Conservation (phyloP, 2,797 vertebrate genomes). For the Acomys russatus region DNA sequence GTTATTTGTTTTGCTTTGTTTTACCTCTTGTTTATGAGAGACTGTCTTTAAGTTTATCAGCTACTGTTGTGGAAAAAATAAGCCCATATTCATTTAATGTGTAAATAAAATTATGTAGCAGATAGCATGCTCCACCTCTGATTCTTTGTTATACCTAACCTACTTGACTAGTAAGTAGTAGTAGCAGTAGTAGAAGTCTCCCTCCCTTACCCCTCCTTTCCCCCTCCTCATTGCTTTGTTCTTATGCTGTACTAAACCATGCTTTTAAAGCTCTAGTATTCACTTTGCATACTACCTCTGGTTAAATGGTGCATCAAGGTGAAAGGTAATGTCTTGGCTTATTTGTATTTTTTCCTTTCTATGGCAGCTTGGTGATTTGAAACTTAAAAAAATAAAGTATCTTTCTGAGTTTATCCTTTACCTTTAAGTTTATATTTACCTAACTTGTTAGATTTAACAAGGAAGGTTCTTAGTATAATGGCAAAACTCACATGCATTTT, state of each 20-base stretch:
- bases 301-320: slow-evolving; percentile 1
- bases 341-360: slow-evolving; percentile 12
- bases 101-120: slow-evolving; percentile 25
- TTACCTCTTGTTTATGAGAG: slow-evolving; percentile 40
- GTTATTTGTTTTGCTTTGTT: slow-evolving; percentile 31
- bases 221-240: slow-evolving; percentile 1
- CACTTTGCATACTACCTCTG: neutral
- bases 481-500: slow-evolving; percentile 3
- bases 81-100: slow-evolving; percentile 33
- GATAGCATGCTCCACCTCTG: slow-evolving; percentile 30
- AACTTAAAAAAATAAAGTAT: neutral
- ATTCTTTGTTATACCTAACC: neutral
- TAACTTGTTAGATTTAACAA: neutral
- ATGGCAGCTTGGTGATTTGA: slow-evolving; percentile 33
- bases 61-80: slow-evolving; percentile 43
- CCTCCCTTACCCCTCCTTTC: neutral
- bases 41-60: slow-evolving; percentile 40
- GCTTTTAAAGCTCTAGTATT: neutral
- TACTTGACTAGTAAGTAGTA: neutral
- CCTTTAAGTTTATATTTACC: slow-evolving; percentile 49
- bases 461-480: neutral
- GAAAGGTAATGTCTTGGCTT: slow-evolving; percentile 29
- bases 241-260: neutral
- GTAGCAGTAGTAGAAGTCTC: neutral
- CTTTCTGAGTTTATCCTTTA: slow-evolving; percentile 40